These are phyloP conservation scores for Drosophila trapezifrons DNA, from an alignment of 1,140 invertebrate genomes.

Conservation along the genomic window DNA sequence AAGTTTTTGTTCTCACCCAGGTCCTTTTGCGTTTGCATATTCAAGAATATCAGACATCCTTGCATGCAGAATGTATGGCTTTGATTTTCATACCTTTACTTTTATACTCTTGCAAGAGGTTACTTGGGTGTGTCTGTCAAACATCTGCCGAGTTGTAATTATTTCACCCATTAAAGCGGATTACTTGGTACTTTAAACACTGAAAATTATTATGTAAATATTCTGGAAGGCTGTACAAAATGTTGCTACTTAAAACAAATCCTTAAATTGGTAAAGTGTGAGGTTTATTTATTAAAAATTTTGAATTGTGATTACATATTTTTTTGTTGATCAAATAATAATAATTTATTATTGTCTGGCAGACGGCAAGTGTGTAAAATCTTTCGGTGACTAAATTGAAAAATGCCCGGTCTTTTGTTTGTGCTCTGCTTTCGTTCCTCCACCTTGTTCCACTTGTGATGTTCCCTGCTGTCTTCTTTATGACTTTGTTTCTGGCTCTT, in stretches of 20 bases:
- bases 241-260: no score
- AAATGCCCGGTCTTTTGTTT: constrained; percentile 18
- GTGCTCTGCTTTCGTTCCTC: constrained; percentile 27
- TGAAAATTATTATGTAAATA: not conserved
- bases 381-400: not conserved
- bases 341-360: not conserved
- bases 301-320: not conserved
- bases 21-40: constrained; percentile 12
- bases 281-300: no score
- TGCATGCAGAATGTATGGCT: constrained; percentile 31
- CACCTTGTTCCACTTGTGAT: constrained; percentile 30
- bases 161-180: not conserved
- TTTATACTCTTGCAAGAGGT: constrained; percentile 1
- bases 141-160: not conserved
- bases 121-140: not conserved
- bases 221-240: no score
- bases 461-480: constrained; percentile 61
- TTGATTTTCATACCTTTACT: constrained; percentile 31
- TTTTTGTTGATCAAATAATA: not conserved
- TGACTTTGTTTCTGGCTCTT: constrained; percentile 79
- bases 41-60: constrained; percentile 18
- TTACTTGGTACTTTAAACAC: no score
- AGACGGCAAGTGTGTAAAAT: not conserved
- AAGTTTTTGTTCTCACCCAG: constrained; percentile 13
- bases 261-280: no score